Evolutionary conservation across 2,888 invertebrate genomes (phyloP).

Genomic region (Xestia c-nigrum): DNA sequence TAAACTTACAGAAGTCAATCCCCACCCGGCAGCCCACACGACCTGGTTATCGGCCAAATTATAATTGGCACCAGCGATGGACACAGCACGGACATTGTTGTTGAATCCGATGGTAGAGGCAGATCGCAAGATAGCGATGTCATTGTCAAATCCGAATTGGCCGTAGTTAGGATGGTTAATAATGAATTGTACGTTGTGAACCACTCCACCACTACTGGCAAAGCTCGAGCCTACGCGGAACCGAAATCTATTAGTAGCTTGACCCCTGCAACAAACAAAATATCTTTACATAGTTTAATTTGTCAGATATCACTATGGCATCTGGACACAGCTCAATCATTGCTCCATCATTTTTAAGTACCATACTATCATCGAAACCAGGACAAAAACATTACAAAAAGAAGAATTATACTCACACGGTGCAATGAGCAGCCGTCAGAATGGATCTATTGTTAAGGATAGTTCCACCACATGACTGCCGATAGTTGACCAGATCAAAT

Average conservation of each 20-base stretch:
- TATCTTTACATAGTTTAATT: not conserved
- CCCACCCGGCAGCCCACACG: constrained; percentile 82
- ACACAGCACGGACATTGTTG: constrained; percentile 30
- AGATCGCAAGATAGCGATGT: constrained; percentile 20
- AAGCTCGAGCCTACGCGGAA: constrained; percentile 69
- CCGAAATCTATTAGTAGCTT: constrained; percentile 45
- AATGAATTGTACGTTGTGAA: constrained; percentile 45
- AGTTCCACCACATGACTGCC: constrained; percentile 68
- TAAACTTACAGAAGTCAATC: constrained; percentile 72
- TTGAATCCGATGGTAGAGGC: constrained; percentile 5
- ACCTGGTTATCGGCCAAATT: constrained; percentile 71
- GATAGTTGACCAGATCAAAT: constrained; percentile 37
- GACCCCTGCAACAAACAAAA: constrained; percentile 36
- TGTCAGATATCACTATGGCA: not conserved
- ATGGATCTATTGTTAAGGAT: constrained; percentile 72
- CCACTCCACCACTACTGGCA: constrained; percentile 69
- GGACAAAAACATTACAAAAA: not conserved
- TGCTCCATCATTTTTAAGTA: not conserved
- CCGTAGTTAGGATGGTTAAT: constrained; percentile 33
- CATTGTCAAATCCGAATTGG: not conserved
- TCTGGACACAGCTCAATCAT: too few species aligned
- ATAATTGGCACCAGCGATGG: constrained; percentile 71
- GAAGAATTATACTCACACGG: constrained; percentile 58
- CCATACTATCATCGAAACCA: not conserved
- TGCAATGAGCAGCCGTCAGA: constrained; percentile 75